Evolutionary conservation across 35 echinoderm and acorn worm species (phyloP).

Genomic region (Apostichopus californicus): DNA sequence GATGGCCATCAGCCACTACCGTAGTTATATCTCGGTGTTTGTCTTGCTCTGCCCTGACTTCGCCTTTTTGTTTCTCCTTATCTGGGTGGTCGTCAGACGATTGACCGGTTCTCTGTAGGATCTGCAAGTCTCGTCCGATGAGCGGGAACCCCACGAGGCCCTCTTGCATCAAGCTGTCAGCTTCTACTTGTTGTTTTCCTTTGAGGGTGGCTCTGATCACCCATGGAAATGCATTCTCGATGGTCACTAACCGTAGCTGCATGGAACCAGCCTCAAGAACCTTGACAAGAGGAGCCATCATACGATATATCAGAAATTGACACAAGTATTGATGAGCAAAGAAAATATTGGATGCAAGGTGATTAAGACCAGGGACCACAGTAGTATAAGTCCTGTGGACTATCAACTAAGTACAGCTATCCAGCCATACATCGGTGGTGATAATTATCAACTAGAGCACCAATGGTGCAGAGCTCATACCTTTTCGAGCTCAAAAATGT

Average conservation of each 20-base stretch:
- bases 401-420: too few species aligned
- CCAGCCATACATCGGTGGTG: too few species aligned
- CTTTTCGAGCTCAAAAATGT: too few species aligned
- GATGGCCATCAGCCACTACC: background rate
- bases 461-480: too few species aligned
- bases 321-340: too few species aligned
- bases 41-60: background rate
- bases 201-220: background rate
- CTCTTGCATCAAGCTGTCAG: background rate
- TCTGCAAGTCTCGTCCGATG: background rate
- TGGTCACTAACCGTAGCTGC: background rate
- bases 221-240: slow-evolving; percentile 1
- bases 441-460: too few species aligned
- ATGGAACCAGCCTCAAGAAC: background rate
- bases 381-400: too few species aligned
- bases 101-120: background rate
- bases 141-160: background rate
- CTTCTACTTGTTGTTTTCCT: background rate
- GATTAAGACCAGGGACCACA: too few species aligned
- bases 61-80: background rate
- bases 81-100: background rate
- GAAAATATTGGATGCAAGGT: too few species aligned
- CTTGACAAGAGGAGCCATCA: background rate
- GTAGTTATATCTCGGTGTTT: background rate
- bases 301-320: too few species aligned